Conservation (phyloP, 2,797 vertebrate genomes). For the Microhierax caerulescens region DNA sequence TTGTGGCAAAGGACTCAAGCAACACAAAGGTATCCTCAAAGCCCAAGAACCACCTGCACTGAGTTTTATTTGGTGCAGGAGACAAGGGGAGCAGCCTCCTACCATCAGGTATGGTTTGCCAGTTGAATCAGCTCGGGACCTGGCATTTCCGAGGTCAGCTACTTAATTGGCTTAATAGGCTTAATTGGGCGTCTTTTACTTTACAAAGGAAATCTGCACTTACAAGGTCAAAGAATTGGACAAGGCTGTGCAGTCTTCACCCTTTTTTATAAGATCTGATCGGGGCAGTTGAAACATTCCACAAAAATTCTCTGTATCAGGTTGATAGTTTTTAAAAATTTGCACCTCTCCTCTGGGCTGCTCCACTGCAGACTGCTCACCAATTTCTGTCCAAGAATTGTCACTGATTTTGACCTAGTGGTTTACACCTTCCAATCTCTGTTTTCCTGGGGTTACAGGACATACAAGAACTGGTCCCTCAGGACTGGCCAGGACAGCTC, state of each 20-base stretch:
- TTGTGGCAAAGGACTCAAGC: not conserved
- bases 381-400: not conserved
- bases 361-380: not conserved
- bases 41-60: not conserved
- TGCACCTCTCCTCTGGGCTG: not conserved
- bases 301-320: not conserved
- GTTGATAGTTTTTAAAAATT: not conserved
- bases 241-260: not conserved
- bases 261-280: not conserved
- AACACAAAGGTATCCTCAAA: not conserved
- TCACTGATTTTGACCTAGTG: not conserved
- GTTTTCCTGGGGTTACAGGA: not conserved
- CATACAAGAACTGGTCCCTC: not conserved
- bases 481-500: not conserved
- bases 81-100: not conserved
- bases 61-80: not conserved
- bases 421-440: not conserved
- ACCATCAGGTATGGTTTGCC: not conserved
- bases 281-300: not conserved
- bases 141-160: not conserved
- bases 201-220: not conserved
- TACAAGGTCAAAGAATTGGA: not conserved
- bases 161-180: no score
- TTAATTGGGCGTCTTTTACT: not conserved
- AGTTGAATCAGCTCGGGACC: not conserved